phyloP scores from a whole-genome alignment of 2,888 invertebrate species.

The Argyra leucocephala region DNA sequence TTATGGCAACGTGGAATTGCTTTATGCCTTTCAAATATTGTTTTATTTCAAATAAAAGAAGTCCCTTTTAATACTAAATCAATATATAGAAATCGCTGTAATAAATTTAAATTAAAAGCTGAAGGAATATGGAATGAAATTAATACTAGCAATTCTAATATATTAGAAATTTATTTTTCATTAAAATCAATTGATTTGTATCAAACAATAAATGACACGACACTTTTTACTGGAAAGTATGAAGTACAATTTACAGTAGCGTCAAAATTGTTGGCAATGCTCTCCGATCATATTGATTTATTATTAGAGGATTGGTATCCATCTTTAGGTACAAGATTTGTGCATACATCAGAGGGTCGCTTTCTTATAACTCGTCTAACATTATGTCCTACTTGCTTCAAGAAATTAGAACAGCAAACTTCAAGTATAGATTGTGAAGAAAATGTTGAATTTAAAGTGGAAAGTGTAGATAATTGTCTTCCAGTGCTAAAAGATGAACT shows the following conservation, averaged over 20 bases:
- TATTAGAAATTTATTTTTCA: slow-evolving; percentile 70
- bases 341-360: slow-evolving; percentile 93
- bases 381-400: slow-evolving; percentile 81
- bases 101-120: slow-evolving; percentile 61
- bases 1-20: slow-evolving; percentile 90
- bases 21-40: slow-evolving; percentile 71
- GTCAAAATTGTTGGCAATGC: slow-evolving; percentile 72
- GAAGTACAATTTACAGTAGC: slow-evolving; percentile 73
- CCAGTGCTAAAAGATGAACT: slow-evolving; percentile 19
- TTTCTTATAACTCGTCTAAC: slow-evolving; percentile 88
- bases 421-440: slow-evolving; percentile 30
- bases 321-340: slow-evolving; percentile 89
- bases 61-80: slow-evolving; percentile 53
- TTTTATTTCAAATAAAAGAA: slow-evolving; percentile 74
- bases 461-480: slow-evolving; percentile 17
- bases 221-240: slow-evolving; percentile 17
- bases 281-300: slow-evolving; percentile 92
- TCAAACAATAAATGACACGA: slow-evolving; percentile 32
- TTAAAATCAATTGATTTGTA: slow-evolving; percentile 28
- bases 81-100: slow-evolving; percentile 46
- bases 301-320: slow-evolving; percentile 98
- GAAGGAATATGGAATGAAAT: slow-evolving; percentile 82
- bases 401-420: slow-evolving; percentile 29
- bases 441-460: slow-evolving; percentile 25
- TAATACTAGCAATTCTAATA: slow-evolving; percentile 67